A percentile compares a stretch with the other conserved stretches of the same genome.
Evolutionary conservation across 2,797 vertebrate species (phyloP).

Genomic region (Sciurus vulgaris): DNA sequence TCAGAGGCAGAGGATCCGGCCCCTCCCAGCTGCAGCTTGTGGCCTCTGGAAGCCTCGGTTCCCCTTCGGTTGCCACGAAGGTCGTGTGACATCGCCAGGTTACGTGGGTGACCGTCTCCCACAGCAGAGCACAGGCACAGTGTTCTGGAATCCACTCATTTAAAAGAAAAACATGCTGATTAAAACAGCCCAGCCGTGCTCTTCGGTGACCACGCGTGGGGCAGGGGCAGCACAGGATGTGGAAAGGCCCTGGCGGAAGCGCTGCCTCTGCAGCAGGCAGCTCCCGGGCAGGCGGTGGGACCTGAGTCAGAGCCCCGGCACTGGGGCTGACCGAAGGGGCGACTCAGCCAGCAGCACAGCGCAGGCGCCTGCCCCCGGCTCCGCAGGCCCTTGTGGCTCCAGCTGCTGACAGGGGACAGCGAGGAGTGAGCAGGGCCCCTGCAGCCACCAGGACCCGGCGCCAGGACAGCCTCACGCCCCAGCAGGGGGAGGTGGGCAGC

Average conservation of each 20-base stretch:
- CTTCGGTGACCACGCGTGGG: accelerated
- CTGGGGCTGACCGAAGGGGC: no score
- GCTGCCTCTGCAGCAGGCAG: not conserved
- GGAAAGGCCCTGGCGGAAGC: accelerated
- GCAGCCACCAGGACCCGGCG: no score
- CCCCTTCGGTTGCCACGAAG: accelerated
- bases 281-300: not conserved
- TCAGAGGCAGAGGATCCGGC: accelerated
- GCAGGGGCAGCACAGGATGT: accelerated
- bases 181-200: not conserved
- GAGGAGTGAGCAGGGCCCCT: no score
- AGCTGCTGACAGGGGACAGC: no score
- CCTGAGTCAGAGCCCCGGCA: not conserved
- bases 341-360: no score
- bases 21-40: accelerated
- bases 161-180: not conserved
- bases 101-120: accelerated
- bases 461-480: not conserved
- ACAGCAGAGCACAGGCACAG: accelerated
- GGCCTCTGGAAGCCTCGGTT: not conserved
- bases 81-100: accelerated
- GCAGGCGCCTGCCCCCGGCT: no score
- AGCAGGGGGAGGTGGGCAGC: not conserved
- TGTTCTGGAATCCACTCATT: accelerated
- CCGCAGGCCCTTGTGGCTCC: no score